These are phyloP conservation scores for Chlorocebus sabaeus DNA, from an alignment of 2,113 vertebrate genomes.

Conservation along the genomic window DNA sequence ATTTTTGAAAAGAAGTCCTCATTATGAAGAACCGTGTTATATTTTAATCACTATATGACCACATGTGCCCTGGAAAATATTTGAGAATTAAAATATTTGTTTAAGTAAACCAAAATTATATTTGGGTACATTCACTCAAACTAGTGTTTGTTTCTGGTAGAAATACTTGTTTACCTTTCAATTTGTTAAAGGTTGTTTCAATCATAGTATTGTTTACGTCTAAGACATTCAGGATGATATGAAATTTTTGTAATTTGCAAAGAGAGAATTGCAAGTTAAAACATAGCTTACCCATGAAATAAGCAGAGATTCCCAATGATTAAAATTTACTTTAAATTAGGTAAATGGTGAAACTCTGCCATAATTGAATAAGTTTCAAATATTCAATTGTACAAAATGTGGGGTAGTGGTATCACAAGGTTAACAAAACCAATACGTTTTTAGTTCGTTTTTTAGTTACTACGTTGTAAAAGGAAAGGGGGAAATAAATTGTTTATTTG, in stretches of 20 bases:
- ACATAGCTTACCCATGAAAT: constrained; percentile 18
- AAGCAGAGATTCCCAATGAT: background rate
- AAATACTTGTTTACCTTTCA: constrained; percentile 46
- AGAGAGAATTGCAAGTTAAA: constrained; percentile 29
- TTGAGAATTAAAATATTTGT: constrained; percentile 53
- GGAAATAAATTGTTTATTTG: background rate
- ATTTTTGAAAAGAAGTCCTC: background rate
- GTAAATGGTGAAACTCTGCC: background rate
- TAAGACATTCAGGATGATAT: background rate
- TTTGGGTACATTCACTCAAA: constrained; percentile 31
- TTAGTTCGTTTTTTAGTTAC: background rate
- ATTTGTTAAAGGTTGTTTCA: constrained; percentile 55
- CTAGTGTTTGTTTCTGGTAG: constrained; percentile 14
- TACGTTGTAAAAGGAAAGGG: background rate
- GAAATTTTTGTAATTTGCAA: constrained; percentile 14
- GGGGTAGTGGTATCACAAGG: background rate
- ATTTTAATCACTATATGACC: background rate
- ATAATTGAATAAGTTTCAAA: background rate
- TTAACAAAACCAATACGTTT: background rate
- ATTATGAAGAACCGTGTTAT: background rate
- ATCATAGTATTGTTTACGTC: constrained; percentile 22
- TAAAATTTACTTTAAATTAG: constrained; percentile 24
- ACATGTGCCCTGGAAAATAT: constrained; percentile 23
- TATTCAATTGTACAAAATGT: background rate
- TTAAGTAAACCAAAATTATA: constrained; percentile 48